phyloP scores from a whole-genome alignment of 1,140 invertebrate genomes.

The Drosophila murphyi region DNA sequence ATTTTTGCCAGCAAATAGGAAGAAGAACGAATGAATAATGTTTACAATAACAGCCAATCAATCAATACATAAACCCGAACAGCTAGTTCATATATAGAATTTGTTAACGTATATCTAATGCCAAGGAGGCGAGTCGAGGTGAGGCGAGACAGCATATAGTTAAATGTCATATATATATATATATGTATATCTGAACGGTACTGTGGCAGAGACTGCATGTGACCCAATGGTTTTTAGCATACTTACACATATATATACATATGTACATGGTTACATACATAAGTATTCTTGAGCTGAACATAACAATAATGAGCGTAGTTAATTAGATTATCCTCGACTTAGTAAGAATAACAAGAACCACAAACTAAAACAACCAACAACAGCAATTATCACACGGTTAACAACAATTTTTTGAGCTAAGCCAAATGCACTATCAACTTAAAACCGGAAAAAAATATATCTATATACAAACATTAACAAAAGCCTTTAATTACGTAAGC shows the following conservation, averaged over 20 bases:
- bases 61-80: slow-evolving; percentile 13
- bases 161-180: slow-evolving; percentile 18
- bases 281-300: slow-evolving; percentile 75
- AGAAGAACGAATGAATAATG: slow-evolving; percentile 13
- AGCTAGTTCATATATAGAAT: slow-evolving; percentile 43
- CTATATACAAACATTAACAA: background rate
- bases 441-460: background rate
- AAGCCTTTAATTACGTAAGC: slow-evolving; percentile 3
- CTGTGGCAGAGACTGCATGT: slow-evolving; percentile 31
- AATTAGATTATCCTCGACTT: slow-evolving; percentile 62
- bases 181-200: slow-evolving; percentile 28
- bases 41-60: slow-evolving; percentile 27
- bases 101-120: slow-evolving; percentile 72
- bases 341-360: slow-evolving; percentile 46
- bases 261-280: slow-evolving; percentile 51
- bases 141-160: slow-evolving; percentile 17
- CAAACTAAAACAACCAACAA: slow-evolving; percentile 18
- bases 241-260: slow-evolving; percentile 35
- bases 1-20: slow-evolving; percentile 10
- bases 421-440: slow-evolving; percentile 25
- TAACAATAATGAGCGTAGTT: slow-evolving; percentile 78
- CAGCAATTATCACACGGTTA: slow-evolving; percentile 24
- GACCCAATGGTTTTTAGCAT: slow-evolving; percentile 53
- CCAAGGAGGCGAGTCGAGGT: slow-evolving; percentile 29
- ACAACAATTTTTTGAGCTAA: slow-evolving; percentile 16